Evolutionary conservation across 2,888 invertebrate genomes (phyloP).

Genomic region (Azorinus chamasolen): DNA sequence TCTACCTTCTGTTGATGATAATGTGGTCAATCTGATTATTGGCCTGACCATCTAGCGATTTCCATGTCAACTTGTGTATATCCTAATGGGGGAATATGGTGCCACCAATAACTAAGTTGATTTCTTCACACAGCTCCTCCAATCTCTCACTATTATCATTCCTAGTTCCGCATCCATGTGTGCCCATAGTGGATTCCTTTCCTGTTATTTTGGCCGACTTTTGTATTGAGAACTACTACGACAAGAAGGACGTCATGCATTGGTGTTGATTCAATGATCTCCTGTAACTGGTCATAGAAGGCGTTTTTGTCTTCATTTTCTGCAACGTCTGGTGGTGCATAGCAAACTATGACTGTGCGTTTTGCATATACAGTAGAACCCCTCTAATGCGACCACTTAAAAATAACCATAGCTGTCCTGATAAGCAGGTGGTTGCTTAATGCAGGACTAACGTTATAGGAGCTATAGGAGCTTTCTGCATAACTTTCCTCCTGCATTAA

Average conservation of each 20-base stretch:
- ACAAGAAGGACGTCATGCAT: conserved; percentile 15
- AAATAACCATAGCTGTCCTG: too few species aligned
- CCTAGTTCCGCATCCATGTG: background rate
- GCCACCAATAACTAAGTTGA: conserved; percentile 49
- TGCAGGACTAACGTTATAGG: too few species aligned
- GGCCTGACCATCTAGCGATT: conserved; percentile 38
- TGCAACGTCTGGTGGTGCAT: conserved; percentile 4
- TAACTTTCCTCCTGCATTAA: too few species aligned
- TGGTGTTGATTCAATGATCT: background rate
- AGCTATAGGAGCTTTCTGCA: too few species aligned
- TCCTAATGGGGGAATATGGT: conserved; percentile 38
- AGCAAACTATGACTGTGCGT: background rate
- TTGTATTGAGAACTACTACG: conserved; percentile 15
- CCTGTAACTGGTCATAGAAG: conserved; percentile 8
- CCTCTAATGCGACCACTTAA: too few species aligned
- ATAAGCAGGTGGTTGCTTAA: too few species aligned
- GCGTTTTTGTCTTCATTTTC: conserved; percentile 11
- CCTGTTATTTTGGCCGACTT: conserved; percentile 11
- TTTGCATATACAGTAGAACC: conserved; percentile 7
- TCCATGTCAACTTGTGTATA: conserved; percentile 54
- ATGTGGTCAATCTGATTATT: conserved; percentile 38
- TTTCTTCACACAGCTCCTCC: conserved; percentile 38
- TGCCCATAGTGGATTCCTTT: too few species aligned
- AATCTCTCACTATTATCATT: conserved; percentile 39
- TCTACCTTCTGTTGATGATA: background rate